Evolutionary conservation across 2,797 vertebrate species (phyloP).

Genomic region (Chelmon rostratus): DNA sequence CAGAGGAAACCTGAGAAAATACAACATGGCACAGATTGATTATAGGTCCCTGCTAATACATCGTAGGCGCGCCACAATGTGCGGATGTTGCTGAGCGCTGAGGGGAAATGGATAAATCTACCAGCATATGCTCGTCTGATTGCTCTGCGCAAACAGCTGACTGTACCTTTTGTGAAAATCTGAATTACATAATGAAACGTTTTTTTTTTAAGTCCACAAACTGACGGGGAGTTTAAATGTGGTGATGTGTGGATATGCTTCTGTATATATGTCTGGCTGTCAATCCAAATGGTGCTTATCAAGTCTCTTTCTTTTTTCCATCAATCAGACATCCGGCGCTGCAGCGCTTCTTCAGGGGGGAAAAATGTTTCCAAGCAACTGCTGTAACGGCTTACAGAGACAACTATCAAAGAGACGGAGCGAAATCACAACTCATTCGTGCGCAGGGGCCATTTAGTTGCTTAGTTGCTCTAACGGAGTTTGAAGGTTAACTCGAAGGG

Average conservation of each 20-base stretch:
- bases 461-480: constrained; percentile 50
- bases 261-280: constrained; percentile 22
- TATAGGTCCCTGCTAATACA: constrained; percentile 66
- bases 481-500: constrained; percentile 52
- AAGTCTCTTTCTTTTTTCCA: constrained; percentile 55
- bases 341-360: constrained; percentile 27
- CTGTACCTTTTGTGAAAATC: constrained; percentile 36
- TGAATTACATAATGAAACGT: constrained; percentile 28
- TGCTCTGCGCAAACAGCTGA: constrained; percentile 72
- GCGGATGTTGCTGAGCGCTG: constrained; percentile 57
- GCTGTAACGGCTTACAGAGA: constrained; percentile 44
- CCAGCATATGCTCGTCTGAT: constrained; percentile 57
- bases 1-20: constrained; percentile 60
- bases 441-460: constrained; percentile 37
- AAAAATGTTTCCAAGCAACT: constrained; percentile 55
- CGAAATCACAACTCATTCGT: constrained; percentile 41
- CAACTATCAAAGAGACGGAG: constrained; percentile 49
- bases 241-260: constrained; percentile 36
- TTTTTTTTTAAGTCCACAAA: constrained; percentile 38
- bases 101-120: constrained; percentile 65
- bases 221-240: constrained; percentile 29
- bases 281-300: constrained; percentile 43
- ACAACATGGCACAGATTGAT: constrained; percentile 74
- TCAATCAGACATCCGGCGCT: constrained; percentile 59
- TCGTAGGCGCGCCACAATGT: constrained; percentile 48